Evolutionary conservation across 1,140 invertebrate species (phyloP).

Genomic region (Spodoptera frugiperda): DNA sequence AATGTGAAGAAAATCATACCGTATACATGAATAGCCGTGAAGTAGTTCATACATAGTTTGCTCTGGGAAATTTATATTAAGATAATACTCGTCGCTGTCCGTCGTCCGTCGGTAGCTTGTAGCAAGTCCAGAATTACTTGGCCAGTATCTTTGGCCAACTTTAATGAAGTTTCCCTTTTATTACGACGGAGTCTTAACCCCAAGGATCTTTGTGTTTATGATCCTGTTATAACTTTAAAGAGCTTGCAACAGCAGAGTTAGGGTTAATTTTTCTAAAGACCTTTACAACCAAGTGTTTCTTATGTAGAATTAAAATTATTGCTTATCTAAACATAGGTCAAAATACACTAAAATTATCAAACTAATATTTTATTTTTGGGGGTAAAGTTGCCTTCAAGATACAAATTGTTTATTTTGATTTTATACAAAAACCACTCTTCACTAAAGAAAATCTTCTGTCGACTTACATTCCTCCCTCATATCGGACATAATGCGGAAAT

Average conservation of each 20-base stretch:
- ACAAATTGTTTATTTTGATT: neutral
- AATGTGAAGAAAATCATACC: neutral
- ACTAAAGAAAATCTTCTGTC: conserved; percentile 55
- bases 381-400: neutral
- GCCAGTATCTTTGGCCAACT: conserved; percentile 69
- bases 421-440: conserved; percentile 9
- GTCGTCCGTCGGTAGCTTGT: conserved; percentile 49
- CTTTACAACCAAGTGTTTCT: conserved; percentile 1
- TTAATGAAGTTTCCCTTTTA: conserved; percentile 82
- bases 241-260: conserved; percentile 61
- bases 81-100: conserved; percentile 44
- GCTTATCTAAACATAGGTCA: no score
- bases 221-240: conserved; percentile 78
- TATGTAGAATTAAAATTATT: no score
- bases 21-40: conserved; percentile 1
- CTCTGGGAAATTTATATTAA: conserved; percentile 45
- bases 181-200: conserved; percentile 70
- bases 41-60: conserved; percentile 11
- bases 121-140: conserved; percentile 61
- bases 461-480: conserved; percentile 69
- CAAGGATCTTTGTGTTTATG: conserved; percentile 78
- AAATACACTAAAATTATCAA: no score
- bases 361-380: no score
- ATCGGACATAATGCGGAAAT: conserved; percentile 80
- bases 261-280: conserved; percentile 61